A percentile compares a stretch with the other conserved stretches of the same genome.
These are phyloP conservation scores for Labrus mixtus DNA, from an alignment of 2,113 vertebrate genomes.

Conservation along the genomic window DNA sequence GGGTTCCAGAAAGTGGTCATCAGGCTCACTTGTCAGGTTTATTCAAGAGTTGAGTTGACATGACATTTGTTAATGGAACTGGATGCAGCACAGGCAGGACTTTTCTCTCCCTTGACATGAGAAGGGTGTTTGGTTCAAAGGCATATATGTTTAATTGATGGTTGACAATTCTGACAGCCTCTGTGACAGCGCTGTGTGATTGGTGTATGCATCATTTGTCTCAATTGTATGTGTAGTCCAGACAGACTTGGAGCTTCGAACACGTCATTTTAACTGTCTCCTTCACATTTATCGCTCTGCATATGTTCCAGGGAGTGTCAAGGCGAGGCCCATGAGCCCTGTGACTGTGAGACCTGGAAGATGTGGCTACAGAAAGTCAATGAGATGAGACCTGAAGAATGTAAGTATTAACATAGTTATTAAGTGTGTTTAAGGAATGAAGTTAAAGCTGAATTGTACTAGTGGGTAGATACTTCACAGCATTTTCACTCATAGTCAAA, in stretches of 20 bases:
- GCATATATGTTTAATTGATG: constrained; percentile 3
- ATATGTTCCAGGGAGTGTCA: constrained; percentile 90
- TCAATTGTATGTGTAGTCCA: neutral
- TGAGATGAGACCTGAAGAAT: constrained; percentile 97
- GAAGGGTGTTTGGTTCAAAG: neutral
- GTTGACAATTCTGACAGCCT: neutral
- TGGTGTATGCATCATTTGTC: neutral
- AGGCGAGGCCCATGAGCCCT: constrained; percentile 97
- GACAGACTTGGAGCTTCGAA: neutral
- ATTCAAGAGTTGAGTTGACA: constrained; percentile 26
- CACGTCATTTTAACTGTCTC: neutral
- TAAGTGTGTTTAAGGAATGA: neutral
- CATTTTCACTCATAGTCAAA: neutral
- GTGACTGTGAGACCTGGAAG: constrained; percentile 97
- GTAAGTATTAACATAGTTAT: constrained; percentile 82
- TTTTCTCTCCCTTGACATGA: constrained; percentile 16
- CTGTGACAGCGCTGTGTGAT: neutral
- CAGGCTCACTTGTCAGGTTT: constrained; percentile 30
- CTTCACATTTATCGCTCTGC: neutral
- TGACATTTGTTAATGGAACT: constrained; percentile 19
- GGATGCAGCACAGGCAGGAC: constrained; percentile 4
- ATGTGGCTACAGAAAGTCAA: constrained; percentile 95
- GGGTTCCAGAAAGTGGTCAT: constrained; percentile 4
- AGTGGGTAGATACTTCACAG: no score
- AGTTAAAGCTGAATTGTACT: no score